Evolutionary conservation across 2,113 vertebrate species (phyloP).

Genomic region (Rana temporaria): DNA sequence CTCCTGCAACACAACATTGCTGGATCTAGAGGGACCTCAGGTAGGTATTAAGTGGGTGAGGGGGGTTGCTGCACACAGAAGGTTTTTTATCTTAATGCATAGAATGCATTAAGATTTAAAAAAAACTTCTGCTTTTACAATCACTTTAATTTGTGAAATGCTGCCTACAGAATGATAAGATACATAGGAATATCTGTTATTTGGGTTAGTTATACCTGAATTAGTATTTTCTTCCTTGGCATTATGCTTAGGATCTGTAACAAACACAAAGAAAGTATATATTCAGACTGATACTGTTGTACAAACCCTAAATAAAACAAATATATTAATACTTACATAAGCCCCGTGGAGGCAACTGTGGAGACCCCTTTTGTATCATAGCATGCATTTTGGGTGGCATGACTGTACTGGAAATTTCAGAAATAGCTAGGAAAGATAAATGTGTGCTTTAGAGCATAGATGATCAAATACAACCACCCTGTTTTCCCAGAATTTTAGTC

Average conservation of each 20-base stretch:
- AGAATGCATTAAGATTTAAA: too few species aligned
- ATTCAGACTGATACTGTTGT: background rate
- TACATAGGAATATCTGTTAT: slow-evolving; percentile 12
- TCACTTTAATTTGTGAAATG: background rate
- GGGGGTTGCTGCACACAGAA: too few species aligned
- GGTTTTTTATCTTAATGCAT: too few species aligned
- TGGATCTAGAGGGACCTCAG: too few species aligned
- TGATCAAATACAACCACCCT: too few species aligned
- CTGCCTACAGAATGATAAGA: slow-evolving; percentile 19
- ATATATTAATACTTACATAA: background rate
- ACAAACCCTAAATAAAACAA: background rate
- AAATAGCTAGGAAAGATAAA: background rate
- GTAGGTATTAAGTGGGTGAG: too few species aligned
- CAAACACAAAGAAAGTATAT: background rate
- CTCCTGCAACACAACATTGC: too few species aligned
- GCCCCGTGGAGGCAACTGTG: background rate
- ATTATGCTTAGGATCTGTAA: background rate
- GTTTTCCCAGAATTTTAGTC: too few species aligned
- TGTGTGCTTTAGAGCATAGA: too few species aligned
- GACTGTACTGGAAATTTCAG: background rate
- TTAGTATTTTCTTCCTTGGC: background rate
- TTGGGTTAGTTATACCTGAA: background rate
- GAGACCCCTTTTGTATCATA: background rate
- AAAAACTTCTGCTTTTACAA: too few species aligned
- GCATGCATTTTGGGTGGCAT: background rate